Percentiles rank a stretch among this genome's conserved stretches.
Evolutionary conservation across 2,888 invertebrate genomes (phyloP).

Genomic region (Rotaria magnacalcarata): DNA sequence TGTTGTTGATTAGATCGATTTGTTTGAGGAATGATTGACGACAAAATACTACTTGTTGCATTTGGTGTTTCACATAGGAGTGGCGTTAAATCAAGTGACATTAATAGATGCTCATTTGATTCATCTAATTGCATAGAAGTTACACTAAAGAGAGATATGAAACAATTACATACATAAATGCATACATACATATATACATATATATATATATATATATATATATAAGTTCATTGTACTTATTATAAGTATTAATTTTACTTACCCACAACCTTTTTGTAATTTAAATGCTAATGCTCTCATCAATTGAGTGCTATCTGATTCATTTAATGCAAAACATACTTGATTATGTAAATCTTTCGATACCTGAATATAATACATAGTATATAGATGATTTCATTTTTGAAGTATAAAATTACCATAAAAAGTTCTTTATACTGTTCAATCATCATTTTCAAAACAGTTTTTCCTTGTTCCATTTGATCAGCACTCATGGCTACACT

Average conservation of each 20-base stretch:
- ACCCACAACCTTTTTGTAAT: slow-evolving; percentile 5
- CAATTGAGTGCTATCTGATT: slow-evolving; percentile 8
- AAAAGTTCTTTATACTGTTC: slow-evolving; percentile 30
- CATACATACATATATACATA: too few species aligned
- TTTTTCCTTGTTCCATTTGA: slow-evolving; percentile 34
- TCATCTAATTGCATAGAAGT: slow-evolving; percentile 14
- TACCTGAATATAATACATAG: neutral
- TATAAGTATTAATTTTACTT: neutral
- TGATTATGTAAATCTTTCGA: slow-evolving; percentile 27
- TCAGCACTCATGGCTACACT: slow-evolving; percentile 9
- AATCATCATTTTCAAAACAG: slow-evolving; percentile 23
- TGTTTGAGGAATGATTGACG: slow-evolving; percentile 19
- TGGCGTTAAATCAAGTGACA: slow-evolving; percentile 31
- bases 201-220: too few species aligned
- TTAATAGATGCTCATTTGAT: neutral
- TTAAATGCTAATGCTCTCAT: slow-evolving; percentile 22
- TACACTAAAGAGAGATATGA: neutral
- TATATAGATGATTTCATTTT: neutral
- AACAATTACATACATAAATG: neutral
- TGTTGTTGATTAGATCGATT: slow-evolving; percentile 26
- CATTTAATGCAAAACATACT: neutral
- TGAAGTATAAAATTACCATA: neutral
- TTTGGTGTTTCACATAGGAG: slow-evolving; percentile 9
- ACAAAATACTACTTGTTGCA: slow-evolving; percentile 2
- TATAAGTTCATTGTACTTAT: neutral